A percentile compares a stretch with the other conserved stretches of the same genome.
Conservation (phyloP, 2,888 invertebrate genomes). For the Furcula furcula region DNA sequence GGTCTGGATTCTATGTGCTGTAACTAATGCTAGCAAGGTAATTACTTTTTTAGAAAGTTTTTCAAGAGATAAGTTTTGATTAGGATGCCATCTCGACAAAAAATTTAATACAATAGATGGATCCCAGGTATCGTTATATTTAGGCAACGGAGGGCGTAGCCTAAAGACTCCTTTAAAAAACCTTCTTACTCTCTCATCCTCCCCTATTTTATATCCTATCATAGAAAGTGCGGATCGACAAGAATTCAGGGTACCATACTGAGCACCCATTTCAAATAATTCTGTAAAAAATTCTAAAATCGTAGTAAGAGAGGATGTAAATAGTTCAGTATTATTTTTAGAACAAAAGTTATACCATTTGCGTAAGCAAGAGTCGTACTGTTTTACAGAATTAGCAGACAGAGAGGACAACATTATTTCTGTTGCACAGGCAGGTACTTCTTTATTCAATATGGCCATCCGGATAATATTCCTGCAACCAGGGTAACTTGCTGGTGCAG, state of each 20-base stretch:
- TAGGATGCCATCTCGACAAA: background rate
- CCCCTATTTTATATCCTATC: background rate
- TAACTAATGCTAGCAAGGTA: background rate
- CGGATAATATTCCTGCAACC: constrained; percentile 11
- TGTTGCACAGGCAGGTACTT: no score
- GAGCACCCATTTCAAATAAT: no score
- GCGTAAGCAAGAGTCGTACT: constrained; percentile 15
- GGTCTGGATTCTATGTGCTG: background rate
- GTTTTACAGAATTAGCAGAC: constrained; percentile 9
- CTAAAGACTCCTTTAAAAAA: background rate
- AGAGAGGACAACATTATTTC: constrained; percentile 15
- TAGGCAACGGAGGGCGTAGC: background rate
- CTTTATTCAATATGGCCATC: constrained; percentile 8
- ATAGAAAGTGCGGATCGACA: background rate
- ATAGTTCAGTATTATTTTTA: background rate
- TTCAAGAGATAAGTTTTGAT: background rate
- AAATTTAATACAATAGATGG: background rate
- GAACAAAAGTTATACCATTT: constrained; percentile 12
- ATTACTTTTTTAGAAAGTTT: background rate
- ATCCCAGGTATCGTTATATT: background rate
- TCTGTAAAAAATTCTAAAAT: background rate
- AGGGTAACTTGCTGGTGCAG: constrained; percentile 4
- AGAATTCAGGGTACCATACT: background rate
- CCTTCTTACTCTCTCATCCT: background rate
- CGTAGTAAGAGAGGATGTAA: background rate